Percentiles rank a stretch among this genome's conserved stretches.
Conservation (phyloP, 2,113 vertebrate genomes). For the Sceloporus undulatus region DNA sequence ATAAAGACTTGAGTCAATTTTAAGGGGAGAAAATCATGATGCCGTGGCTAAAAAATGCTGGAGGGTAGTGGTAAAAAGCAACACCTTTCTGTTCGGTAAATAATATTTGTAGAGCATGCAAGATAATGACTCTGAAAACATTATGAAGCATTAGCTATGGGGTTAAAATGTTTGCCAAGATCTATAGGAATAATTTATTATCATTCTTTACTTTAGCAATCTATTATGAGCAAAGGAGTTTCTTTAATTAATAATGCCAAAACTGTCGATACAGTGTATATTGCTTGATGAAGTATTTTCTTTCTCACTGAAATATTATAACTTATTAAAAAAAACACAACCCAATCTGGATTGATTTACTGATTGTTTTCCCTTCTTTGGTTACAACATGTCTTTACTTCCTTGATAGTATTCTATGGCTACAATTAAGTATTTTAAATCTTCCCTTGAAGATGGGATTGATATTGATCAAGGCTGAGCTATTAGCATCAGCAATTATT, state of each 20-base stretch:
- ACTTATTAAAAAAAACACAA: slow-evolving; percentile 74
- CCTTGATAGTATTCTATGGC: slow-evolving; percentile 73
- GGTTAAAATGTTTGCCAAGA: slow-evolving; percentile 18
- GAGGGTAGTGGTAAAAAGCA: neutral
- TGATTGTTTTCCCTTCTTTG: slow-evolving; percentile 79
- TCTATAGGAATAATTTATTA: slow-evolving; percentile 67
- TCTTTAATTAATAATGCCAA: slow-evolving; percentile 86
- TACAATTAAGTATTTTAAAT: slow-evolving; percentile 75
- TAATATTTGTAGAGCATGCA: neutral
- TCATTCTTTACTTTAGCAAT: slow-evolving; percentile 75
- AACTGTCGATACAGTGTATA: slow-evolving; percentile 77
- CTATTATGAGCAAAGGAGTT: slow-evolving; percentile 75
- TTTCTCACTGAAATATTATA: slow-evolving; percentile 78
- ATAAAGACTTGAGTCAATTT: too few relatives aligned
- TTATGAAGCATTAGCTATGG: slow-evolving; percentile 16
- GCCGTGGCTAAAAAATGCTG: neutral
- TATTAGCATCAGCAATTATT: slow-evolving; percentile 43
- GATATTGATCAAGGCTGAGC: slow-evolving; percentile 75
- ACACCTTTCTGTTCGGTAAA: neutral
- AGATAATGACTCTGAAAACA: slow-evolving; percentile 7
- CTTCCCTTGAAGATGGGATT: slow-evolving; percentile 76
- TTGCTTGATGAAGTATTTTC: slow-evolving; percentile 82
- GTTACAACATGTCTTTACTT: slow-evolving; percentile 74
- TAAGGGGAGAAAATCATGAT: neutral
- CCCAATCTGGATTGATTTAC: slow-evolving; percentile 79